Evolutionary conservation across 2,113 vertebrate species (phyloP).

Genomic region (Hippoglossus stenolepis): DNA sequence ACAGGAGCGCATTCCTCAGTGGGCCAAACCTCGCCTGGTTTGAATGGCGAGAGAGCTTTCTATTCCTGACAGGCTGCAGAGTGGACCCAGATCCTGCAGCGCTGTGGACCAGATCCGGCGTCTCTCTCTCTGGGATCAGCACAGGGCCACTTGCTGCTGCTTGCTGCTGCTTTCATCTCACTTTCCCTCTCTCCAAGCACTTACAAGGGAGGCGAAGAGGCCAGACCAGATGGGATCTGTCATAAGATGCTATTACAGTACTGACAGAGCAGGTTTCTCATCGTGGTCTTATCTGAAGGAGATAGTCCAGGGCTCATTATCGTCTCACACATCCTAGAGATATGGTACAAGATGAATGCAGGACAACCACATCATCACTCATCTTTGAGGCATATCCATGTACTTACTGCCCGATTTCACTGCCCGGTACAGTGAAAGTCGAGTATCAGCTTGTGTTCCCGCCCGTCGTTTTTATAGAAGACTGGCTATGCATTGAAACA

Average conservation of each 20-base stretch:
- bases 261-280: conserved; percentile 59
- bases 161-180: conserved; percentile 61
- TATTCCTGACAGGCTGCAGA: conserved; percentile 59
- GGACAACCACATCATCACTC: conserved; percentile 4
- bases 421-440: conserved; percentile 3
- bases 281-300: conserved; percentile 45
- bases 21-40: conserved; percentile 66
- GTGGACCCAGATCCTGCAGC: conserved; percentile 53
- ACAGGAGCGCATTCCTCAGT: conserved; percentile 58
- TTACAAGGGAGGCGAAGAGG: conserved; percentile 50
- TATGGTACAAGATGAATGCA: conserved; percentile 27
- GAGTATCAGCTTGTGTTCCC: conserved; percentile 22
- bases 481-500: conserved; percentile 29
- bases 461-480: background rate
- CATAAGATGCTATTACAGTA: conserved; percentile 54
- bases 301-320: conserved; percentile 5
- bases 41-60: conserved; percentile 50
- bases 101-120: conserved; percentile 3
- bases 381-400: conserved; percentile 5
- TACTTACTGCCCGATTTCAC: conserved; percentile 1
- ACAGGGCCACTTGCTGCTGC: conserved; percentile 34
- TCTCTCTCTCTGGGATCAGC: conserved; percentile 48
- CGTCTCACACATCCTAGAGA: conserved; percentile 8
- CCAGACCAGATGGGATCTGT: conserved; percentile 59
- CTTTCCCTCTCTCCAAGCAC: conserved; percentile 41